Percentiles rank a stretch among this genome's conserved stretches.
phyloP scores from a whole-genome alignment of 1,140 invertebrate genomes.

The Trachymyrmex cornetzi region DNA sequence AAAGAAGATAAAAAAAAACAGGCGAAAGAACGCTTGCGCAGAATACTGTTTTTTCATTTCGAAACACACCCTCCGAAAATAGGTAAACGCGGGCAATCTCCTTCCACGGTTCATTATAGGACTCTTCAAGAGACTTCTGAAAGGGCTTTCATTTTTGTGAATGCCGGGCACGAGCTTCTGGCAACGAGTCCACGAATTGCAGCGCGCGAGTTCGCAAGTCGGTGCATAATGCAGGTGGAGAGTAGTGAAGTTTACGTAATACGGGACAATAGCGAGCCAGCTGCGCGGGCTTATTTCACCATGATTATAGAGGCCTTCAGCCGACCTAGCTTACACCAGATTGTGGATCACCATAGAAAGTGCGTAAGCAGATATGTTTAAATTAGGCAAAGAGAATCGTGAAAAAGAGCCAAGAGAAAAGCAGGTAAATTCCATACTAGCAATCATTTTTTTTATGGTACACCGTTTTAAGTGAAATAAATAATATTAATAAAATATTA shows the following conservation, averaged over 20 bases:
- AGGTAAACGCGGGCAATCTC: constrained; percentile 54
- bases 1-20: neutral
- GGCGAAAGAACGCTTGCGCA: constrained; percentile 13
- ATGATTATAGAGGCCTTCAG: constrained; percentile 46
- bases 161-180: constrained; percentile 53
- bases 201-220: constrained; percentile 54
- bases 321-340: constrained; percentile 25
- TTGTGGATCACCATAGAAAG: constrained; percentile 27
- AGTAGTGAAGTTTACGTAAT: constrained; percentile 61
- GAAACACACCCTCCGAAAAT: constrained; percentile 45
- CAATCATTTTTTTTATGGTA: neutral
- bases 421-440: neutral
- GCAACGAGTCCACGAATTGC: constrained; percentile 60
- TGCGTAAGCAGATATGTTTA: constrained; percentile 46
- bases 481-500: constrained; percentile 4
- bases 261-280: constrained; percentile 61
- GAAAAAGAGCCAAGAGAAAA: neutral
- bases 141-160: constrained; percentile 62
- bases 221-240: constrained; percentile 54
- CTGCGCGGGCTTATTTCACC: constrained; percentile 58
- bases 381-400: constrained; percentile 1
- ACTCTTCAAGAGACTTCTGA: constrained; percentile 47
- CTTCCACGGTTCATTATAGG: constrained; percentile 51
- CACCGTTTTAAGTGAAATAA: neutral
- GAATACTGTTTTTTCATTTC: constrained; percentile 30